Percentiles rank a stretch among this genome's conserved stretches.
These are phyloP conservation scores for Furnarius figulus DNA, from an alignment of 2,113 vertebrate species.

Conservation along the genomic window DNA sequence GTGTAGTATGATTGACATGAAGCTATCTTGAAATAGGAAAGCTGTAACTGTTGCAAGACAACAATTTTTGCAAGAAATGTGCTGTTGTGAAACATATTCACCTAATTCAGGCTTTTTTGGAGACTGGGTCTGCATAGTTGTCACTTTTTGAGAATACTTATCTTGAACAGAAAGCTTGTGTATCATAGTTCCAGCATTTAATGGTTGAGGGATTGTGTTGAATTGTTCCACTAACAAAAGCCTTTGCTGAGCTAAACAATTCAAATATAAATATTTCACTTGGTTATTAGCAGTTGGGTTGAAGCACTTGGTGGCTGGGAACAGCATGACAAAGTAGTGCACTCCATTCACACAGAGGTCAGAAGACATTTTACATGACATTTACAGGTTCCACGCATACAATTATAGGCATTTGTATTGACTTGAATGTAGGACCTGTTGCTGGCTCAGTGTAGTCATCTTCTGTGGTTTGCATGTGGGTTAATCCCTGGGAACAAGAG, in stretches of 20 bases:
- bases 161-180: neutral
- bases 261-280: neutral
- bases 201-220: neutral
- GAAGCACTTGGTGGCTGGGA: neutral
- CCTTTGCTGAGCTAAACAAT: neutral
- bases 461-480: neutral
- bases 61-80: neutral
- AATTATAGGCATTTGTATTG: neutral
- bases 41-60: neutral
- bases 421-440: neutral
- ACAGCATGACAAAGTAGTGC: neutral
- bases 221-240: neutral
- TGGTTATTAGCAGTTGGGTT: neutral
- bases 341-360: neutral
- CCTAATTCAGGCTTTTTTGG: neutral
- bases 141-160: neutral
- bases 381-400: neutral
- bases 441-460: neutral
- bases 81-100: neutral
- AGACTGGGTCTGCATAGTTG: neutral
- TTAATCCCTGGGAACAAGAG: neutral
- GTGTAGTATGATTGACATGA: neutral
- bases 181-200: neutral
- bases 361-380: neutral
- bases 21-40: neutral